These are phyloP conservation scores for Trachops cirrhosus DNA, from an alignment of 2,797 vertebrate species.

Conservation along the genomic window DNA sequence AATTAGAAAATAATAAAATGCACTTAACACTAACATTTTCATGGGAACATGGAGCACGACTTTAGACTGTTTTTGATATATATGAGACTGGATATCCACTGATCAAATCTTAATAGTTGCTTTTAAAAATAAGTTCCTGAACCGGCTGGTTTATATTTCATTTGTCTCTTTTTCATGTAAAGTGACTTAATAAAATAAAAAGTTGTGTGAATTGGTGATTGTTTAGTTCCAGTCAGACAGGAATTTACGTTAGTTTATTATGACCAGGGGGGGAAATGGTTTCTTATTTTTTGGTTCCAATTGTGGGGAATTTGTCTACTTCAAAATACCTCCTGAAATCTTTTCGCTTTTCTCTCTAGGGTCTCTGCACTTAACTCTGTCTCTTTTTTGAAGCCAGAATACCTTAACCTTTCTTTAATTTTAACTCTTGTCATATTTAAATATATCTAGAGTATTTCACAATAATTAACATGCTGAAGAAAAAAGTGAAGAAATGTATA, in stretches of 20 bases:
- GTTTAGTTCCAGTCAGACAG: slow-evolving; percentile 30
- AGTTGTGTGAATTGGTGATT: slow-evolving; percentile 6
- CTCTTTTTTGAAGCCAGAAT: background rate
- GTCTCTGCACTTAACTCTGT: background rate
- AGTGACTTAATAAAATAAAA: slow-evolving; percentile 7
- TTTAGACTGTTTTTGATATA: background rate
- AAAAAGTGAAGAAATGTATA: background rate
- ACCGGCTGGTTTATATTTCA: background rate
- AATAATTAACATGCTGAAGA: background rate
- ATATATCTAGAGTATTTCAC: background rate
- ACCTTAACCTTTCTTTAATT: background rate
- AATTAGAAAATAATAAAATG: slow-evolving; percentile 25
- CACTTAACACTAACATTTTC: background rate
- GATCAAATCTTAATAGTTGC: background rate
- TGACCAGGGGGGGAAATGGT: background rate
- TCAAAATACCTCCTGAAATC: background rate
- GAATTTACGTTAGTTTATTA: slow-evolving; percentile 27
- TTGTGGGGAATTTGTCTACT: background rate
- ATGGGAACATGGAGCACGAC: background rate
- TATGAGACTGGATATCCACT: background rate
- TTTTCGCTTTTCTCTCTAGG: background rate
- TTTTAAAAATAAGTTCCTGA: slow-evolving; percentile 31
- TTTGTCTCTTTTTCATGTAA: slow-evolving; percentile 13
- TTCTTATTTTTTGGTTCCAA: background rate
- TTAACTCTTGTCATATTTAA: slow-evolving; percentile 23